Percentiles rank a stretch among this genome's conserved stretches.
Conservation (phyloP, 2,888 invertebrate genomes). For the Blastobasis adustella region DNA sequence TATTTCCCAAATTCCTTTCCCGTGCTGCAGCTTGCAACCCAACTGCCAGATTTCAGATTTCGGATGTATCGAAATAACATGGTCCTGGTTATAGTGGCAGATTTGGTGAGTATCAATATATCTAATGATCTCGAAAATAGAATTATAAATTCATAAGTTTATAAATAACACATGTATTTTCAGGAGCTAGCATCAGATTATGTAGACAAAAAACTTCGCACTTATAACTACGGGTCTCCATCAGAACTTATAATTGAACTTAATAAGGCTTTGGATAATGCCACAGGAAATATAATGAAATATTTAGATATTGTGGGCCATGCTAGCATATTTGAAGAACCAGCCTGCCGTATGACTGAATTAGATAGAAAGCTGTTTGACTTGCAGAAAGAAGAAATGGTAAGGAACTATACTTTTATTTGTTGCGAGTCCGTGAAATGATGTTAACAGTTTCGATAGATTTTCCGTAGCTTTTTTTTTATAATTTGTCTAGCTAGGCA, state of each 20-base stretch:
- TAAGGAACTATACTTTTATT: constrained; percentile 18
- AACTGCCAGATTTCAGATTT: constrained; percentile 79
- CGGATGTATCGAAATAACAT: constrained; percentile 81
- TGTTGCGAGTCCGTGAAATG: not conserved
- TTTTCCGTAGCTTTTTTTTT: no score
- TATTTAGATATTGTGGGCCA: constrained; percentile 36
- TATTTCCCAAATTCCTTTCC: constrained; percentile 77
- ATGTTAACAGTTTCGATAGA: no score
- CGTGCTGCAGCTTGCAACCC: constrained; percentile 76
- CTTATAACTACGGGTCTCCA: constrained; percentile 21
- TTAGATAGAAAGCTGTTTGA: constrained; percentile 41
- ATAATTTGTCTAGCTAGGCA: no score
- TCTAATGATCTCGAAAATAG: not conserved
- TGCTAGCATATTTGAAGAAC: constrained; percentile 17
- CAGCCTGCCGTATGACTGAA: constrained; percentile 29
- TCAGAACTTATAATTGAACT: constrained; percentile 31
- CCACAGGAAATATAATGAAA: constrained; percentile 31
- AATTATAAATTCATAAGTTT: not conserved
- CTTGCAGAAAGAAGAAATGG: constrained; percentile 49
- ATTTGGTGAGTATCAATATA: constrained; percentile 65
- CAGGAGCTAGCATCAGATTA: constrained; percentile 29
- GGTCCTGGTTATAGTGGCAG: constrained; percentile 72
- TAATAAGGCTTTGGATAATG: constrained; percentile 29
- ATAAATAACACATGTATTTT: not conserved
- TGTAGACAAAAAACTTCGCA: constrained; percentile 31